Evolutionary conservation across 2,113 vertebrate species (phyloP), one percentile per base, ranked within the genome.

Genomic region (Chloebia gouldiae): DNA sequence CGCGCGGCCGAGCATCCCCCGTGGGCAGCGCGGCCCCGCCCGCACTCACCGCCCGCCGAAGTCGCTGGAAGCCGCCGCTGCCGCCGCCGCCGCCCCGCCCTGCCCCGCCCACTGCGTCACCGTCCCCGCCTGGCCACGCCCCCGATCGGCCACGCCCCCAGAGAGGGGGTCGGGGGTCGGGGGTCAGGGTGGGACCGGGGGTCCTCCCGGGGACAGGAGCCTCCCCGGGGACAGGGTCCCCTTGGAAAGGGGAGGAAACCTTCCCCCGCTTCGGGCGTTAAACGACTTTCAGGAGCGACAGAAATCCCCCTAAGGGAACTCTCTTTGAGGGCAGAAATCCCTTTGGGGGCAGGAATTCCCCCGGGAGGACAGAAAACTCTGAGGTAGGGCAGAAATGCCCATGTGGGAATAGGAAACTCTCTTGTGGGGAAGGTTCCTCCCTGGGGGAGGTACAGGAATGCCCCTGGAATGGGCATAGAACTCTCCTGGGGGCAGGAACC

Each of bases 41-140:
- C 88, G 85, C 90, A 96, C 96, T 96, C 95, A 95, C 95, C 95
- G 76, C 18, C 59, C 83, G 51, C 91, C 65, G 86, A 87, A 86
- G 59, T 5, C 77, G 95, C 91, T 84, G 81, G 94, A 95, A 93
- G 88, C 86, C 53, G 64, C 75, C 66, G 66, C 93, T 59, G 54
- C 70, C 47, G 59, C 83, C 24, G 28, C 68, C 13, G 76, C 47
- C 53, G 22, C 61, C 76, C 82, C 65, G 79, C 79, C 63, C 75
- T 56, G 45, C 84, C 68, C 85, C 57, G 81, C 71, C 79, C 39
- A 39, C 86, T 95, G 93, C 93, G 93, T 93, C 90, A 90, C 54
- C 77, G 50, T 22, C 60, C 81, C 54, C 76, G 69, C 88, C 92
- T 57, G 83, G 21, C 0, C 65, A 35, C 65, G 45, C 66, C 66